phyloP scores from a whole-genome alignment of 2,888 invertebrate species.

The Coelinius sp. region DNA sequence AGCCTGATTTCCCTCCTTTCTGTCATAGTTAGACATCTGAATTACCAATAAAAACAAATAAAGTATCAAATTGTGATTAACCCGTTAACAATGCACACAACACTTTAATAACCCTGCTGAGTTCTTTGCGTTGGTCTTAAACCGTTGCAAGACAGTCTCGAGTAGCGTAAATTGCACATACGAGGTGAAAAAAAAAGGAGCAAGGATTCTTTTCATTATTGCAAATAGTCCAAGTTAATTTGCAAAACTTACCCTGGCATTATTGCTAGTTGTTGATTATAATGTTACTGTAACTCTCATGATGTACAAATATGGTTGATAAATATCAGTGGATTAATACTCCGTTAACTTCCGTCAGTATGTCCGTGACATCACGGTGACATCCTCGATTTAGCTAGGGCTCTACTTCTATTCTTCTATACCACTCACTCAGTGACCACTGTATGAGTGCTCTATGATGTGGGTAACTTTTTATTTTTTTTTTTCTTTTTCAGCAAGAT shows the following conservation, averaged over 20 bases:
- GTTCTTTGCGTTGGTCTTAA: constrained; percentile 6
- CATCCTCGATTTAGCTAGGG: constrained; percentile 43
- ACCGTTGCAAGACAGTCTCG: not conserved
- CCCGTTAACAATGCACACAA: not conserved
- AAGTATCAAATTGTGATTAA: constrained; percentile 7
- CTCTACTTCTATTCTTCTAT: too few relatives aligned
- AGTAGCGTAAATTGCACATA: too few relatives aligned
- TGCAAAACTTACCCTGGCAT: constrained; percentile 51
- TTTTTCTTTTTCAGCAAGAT: not conserved
- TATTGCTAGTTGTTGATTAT: constrained; percentile 47
- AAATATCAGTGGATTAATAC: constrained; percentile 42
- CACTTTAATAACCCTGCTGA: not conserved
- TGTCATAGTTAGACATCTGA: constrained; percentile 67
- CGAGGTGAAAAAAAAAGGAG: not conserved
- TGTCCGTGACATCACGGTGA: constrained; percentile 51
- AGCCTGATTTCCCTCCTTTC: constrained; percentile 60
- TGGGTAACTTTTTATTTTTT: not conserved
- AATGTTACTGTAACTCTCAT: constrained; percentile 41
- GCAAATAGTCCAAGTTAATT: not conserved
- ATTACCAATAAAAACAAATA: constrained; percentile 26
- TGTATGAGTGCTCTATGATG: not conserved
- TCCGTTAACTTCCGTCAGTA: constrained; percentile 45
- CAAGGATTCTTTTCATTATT: not conserved
- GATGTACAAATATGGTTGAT: constrained; percentile 48
- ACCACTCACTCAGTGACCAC: not conserved